These are phyloP conservation scores for Chorisops tibialis DNA, from an alignment of 2,888 invertebrate genomes.

Conservation along the genomic window DNA sequence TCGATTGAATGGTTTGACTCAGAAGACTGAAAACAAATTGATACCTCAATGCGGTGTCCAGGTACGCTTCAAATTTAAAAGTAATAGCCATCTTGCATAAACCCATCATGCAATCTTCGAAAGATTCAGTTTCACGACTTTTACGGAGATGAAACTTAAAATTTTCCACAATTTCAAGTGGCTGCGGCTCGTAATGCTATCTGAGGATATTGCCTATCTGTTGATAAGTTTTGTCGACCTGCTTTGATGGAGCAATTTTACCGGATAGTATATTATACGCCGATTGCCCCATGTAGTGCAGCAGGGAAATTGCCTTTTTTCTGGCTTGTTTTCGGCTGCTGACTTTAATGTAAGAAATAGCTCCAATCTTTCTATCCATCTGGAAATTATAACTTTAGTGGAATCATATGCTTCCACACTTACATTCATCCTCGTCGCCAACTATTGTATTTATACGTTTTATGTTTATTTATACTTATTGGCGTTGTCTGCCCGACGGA, in stretches of 20 bases:
- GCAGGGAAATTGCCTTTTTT: no score
- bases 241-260: background rate
- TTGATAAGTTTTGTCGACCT: background rate
- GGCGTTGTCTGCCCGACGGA: no score
- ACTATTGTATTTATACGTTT: no score
- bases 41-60: no score
- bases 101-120: slow-evolving; percentile 35
- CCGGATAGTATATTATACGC: background rate
- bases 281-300: no score
- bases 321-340: no score
- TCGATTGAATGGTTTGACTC: slow-evolving; percentile 36
- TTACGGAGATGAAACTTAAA: slow-evolving; percentile 36
- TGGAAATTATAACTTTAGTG: no score
- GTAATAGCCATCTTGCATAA: slow-evolving; percentile 33
- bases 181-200: slow-evolving; percentile 31
- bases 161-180: slow-evolving; percentile 39
- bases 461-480: no score
- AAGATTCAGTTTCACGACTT: slow-evolving; percentile 36
- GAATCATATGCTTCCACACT: no score
- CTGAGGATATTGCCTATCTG: background rate
- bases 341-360: no score
- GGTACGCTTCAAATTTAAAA: slow-evolving; percentile 38
- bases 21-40: slow-evolving; percentile 38
- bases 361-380: no score
- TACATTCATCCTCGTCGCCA: no score